Base-by-base conservation (phyloP, 1,140 invertebrate species). In the Sminthurides bifidus region DNA sequence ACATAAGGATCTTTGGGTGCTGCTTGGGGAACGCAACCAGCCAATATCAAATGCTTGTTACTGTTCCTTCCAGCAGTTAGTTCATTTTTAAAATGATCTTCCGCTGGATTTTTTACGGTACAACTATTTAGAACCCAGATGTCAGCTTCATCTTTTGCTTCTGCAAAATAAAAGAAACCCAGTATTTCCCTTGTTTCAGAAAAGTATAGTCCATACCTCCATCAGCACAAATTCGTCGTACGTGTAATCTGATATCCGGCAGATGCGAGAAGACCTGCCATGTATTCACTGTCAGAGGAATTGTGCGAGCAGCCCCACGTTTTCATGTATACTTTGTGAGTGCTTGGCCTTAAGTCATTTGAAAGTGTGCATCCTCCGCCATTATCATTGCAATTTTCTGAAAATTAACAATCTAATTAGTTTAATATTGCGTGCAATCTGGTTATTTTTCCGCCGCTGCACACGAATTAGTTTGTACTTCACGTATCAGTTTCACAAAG, bases 231-330 rank as follows among this genome's bases (percentile, higher is more conserved):
- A 35, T 44, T 37, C 35, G 41, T 30, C 30, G 49, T 60, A 75
- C 73, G 70, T 40, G 84, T 89, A 17, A 96, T 75, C 56, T 76
- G 79, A 70, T 94, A 96, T 0, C 92, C 93, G 70, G 85, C 88
- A 0, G 82, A 75, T 19, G 85, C 81, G 41, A 98, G 71, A 59
- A 94, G 81, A 0, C 94, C 94, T 33, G 90, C 89, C 94, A 98
- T 98, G 67, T 98, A 98, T 67, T 94, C 92, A 12, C 87, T 86
- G 68, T 97, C 93, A 0, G 89, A 93, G 68, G 80, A 93, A 69
- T 97, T 98, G 70, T 97, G 93, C 3, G 91, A 85, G 72, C 93
- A 97, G 14, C 93, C 94, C 94, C 94, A 98, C 45, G 94, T 97
- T 73, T 93, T 93, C 0, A 97, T 77, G 71, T 85, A 96, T 44